A percentile compares a stretch with the other conserved stretches of the same genome.
Conservation (phyloP, 2,797 vertebrate genomes). For the Eospalax fontanierii region DNA sequence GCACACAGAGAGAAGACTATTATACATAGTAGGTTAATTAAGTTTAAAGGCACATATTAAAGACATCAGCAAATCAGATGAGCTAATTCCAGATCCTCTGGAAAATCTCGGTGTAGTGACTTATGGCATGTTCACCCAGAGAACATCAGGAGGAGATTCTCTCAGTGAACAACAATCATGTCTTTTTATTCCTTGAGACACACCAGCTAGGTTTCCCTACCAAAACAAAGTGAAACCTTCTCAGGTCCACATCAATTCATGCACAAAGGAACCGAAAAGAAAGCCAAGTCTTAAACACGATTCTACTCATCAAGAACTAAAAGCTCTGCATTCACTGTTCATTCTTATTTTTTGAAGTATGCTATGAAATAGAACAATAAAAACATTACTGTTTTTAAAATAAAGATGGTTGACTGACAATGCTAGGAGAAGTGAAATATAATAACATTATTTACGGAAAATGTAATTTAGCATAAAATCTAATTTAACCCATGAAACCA, state of each 20-base stretch:
- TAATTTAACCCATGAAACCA: not conserved
- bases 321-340: not conserved
- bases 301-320: not conserved
- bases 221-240: not conserved
- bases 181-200: not conserved
- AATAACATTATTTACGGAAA: not conserved
- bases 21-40: not conserved
- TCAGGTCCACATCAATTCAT: not conserved
- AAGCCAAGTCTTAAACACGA: not conserved
- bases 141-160: not conserved
- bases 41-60: not conserved
- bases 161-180: rapidly evolving
- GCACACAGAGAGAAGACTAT: rapidly evolving
- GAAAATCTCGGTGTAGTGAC: rapidly evolving
- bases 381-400: not conserved
- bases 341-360: not conserved
- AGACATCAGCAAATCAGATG: not conserved
- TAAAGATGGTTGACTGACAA: too few relatives aligned
- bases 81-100: not conserved
- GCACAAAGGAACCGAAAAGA: not conserved
- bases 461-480: not conserved
- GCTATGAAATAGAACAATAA: not conserved
- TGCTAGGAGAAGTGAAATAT: not conserved
- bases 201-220: not conserved
- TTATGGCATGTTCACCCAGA: not conserved